Evolutionary conservation across 2,888 invertebrate genomes (phyloP).

Genomic region (Erebia aethiops): DNA sequence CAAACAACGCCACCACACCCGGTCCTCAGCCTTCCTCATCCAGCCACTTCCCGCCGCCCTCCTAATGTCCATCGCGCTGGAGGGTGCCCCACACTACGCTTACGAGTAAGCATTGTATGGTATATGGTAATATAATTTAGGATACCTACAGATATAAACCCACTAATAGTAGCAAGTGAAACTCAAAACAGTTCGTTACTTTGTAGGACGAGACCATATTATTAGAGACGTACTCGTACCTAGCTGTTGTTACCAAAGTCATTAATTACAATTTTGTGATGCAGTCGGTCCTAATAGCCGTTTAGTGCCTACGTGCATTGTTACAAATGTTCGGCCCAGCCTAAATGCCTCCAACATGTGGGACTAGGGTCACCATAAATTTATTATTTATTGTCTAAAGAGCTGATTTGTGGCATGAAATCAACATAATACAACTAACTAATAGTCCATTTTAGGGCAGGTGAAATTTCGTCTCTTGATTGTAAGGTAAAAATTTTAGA

Average conservation of each 20-base stretch:
- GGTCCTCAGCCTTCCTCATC: no score
- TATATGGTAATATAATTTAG: no score
- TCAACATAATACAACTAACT: no score
- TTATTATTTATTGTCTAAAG: not conserved
- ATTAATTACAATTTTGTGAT: constrained; percentile 61
- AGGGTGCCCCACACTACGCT: no score
- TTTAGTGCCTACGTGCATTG: constrained; percentile 47
- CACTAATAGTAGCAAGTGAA: not conserved
- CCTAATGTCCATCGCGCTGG: no score
- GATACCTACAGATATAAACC: not conserved
- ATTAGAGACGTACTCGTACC: not conserved
- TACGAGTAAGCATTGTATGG: no score
- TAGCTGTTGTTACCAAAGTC: constrained; percentile 38
- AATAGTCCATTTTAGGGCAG: no score
- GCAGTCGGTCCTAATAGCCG: constrained; percentile 45
- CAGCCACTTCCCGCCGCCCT: no score
- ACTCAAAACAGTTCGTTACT: not conserved
- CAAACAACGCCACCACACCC: no score
- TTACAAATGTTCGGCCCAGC: constrained; percentile 35
- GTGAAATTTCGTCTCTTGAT: no score
- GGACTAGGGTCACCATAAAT: constrained; percentile 19
- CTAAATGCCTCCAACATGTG: constrained; percentile 31
- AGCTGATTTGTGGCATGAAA: no score
- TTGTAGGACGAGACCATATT: constrained; percentile 18
- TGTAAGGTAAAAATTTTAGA: no score